phyloP scores from a whole-genome alignment of 2,113 vertebrate species.

The Suricata suricatta region DNA sequence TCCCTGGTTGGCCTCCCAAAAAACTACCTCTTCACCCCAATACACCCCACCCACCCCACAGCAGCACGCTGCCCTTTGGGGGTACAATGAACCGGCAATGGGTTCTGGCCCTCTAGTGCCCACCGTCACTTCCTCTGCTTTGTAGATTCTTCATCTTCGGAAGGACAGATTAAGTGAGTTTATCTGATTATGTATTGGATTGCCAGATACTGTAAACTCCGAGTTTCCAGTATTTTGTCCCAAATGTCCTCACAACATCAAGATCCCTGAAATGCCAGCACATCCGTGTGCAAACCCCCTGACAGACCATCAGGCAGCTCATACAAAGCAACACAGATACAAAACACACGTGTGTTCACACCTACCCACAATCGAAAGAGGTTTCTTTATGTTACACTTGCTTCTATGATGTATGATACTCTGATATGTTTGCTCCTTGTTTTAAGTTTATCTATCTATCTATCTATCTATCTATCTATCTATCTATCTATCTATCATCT shows the following conservation, averaged over 20 bases:
- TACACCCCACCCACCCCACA: rapidly evolving
- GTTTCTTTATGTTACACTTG: neutral
- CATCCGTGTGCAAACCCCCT: neutral
- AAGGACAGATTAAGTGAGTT: neutral
- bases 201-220: neutral
- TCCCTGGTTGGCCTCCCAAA: neutral
- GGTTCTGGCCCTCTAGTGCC: neutral
- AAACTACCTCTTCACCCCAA: neutral
- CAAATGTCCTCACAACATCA: neutral
- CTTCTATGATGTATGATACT: neutral
- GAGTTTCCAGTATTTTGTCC: neutral
- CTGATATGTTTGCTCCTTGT: neutral
- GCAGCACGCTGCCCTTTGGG: too few relatives aligned
- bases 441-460: too few relatives aligned
- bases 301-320: neutral
- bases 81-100: rapidly evolving
- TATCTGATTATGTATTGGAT: neutral
- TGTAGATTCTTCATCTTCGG: neutral
- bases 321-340: neutral
- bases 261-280: neutral
- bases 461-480: too few relatives aligned
- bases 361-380: neutral
- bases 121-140: neutral
- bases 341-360: neutral
- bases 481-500: too few relatives aligned